Conservation (phyloP, 1,140 invertebrate genomes). For the Berghia stephanieae region DNA sequence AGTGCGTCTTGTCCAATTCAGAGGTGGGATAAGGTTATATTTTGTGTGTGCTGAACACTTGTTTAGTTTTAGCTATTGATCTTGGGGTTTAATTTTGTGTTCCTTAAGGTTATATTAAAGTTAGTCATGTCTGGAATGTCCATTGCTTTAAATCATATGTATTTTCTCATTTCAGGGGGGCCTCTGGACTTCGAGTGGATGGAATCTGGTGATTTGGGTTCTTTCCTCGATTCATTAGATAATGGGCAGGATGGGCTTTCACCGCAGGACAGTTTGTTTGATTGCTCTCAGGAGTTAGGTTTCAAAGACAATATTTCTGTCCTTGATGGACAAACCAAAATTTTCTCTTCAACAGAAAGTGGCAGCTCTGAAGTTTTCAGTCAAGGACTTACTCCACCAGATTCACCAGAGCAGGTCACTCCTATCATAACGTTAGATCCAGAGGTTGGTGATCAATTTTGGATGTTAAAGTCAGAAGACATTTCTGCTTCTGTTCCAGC, state of each 20-base stretch:
- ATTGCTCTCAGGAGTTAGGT: not conserved
- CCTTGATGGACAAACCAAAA: not conserved
- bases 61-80: no score
- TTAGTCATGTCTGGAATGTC: no score
- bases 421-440: slow-evolving; percentile 25
- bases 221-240: slow-evolving; percentile 33
- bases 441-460: not conserved
- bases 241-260: slow-evolving; percentile 10
- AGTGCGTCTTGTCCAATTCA: no score
- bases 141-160: no score
- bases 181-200: slow-evolving; percentile 49
- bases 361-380: not conserved
- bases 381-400: not conserved
- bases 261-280: slow-evolving; percentile 17
- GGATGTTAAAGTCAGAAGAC: not conserved
- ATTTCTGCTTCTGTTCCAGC: not conserved
- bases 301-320: not conserved
- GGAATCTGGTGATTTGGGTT: slow-evolving; percentile 40
- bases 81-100: no score
- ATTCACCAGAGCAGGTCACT: slow-evolving; percentile 19
- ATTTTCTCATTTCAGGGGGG: no score
- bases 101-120: no score
- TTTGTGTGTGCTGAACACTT: no score
- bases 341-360: not conserved
- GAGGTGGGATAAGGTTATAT: no score